A percentile compares a stretch with the other conserved stretches of the same genome.
phyloP scores from a whole-genome alignment of 2,888 invertebrate species.

The Agrotis ipsilon region DNA sequence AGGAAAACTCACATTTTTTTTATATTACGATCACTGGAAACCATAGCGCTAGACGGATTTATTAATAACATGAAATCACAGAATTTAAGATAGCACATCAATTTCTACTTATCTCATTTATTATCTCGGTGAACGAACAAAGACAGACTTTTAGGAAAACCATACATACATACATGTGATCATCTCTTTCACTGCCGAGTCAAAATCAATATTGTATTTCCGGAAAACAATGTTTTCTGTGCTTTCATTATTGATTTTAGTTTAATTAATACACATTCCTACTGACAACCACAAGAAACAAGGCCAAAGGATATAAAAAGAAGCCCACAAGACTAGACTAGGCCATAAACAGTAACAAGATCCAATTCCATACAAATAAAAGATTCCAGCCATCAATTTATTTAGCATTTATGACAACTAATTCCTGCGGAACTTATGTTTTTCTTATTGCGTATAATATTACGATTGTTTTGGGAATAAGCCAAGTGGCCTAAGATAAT shows the following conservation, averaged over 20 bases:
- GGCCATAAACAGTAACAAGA: constrained; percentile 16
- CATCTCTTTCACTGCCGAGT: background rate
- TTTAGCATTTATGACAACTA: constrained; percentile 63
- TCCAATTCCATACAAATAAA: constrained; percentile 37
- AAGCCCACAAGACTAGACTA: background rate
- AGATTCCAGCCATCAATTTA: constrained; percentile 45
- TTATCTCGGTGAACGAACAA: too few relatives aligned
- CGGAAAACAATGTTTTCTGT: too few relatives aligned
- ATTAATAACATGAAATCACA: background rate
- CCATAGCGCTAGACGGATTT: too few relatives aligned
- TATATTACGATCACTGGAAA: background rate
- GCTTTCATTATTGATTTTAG: too few relatives aligned
- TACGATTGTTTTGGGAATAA: constrained; percentile 88
- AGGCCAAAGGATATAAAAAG: constrained; percentile 16
- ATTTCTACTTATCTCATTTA: background rate
- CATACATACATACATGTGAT: background rate
- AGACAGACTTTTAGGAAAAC: background rate
- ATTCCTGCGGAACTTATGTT: constrained; percentile 70
- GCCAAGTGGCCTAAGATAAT: constrained; percentile 80
- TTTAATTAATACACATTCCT: background rate
- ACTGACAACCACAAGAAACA: background rate
- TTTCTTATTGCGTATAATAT: constrained; percentile 73
- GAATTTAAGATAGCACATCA: background rate
- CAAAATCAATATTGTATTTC: background rate
- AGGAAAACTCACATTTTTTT: background rate